Evolutionary conservation across 2,797 vertebrate species (phyloP).

Genomic region (Micromesistius poutassou): DNA sequence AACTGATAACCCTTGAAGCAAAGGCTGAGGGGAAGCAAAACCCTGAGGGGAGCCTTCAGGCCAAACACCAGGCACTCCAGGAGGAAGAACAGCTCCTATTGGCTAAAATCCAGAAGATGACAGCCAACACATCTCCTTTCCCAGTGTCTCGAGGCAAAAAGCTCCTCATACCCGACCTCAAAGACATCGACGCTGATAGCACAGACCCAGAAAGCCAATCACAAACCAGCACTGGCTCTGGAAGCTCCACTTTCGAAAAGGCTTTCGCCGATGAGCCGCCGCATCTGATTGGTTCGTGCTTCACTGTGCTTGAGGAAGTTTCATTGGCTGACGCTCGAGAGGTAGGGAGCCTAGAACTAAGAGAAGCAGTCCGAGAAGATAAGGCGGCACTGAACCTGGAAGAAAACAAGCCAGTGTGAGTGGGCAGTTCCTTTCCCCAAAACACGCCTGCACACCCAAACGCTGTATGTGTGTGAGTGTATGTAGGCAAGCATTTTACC

Average conservation of each 20-base stretch:
- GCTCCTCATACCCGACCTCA: slow-evolving; percentile 56
- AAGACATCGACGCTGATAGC: slow-evolving; percentile 51
- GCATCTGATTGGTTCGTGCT: not conserved
- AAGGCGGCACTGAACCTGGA: slow-evolving; percentile 14
- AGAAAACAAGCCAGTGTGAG: slow-evolving; percentile 65
- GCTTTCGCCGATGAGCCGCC: slow-evolving; percentile 14
- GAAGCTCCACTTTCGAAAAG: not conserved
- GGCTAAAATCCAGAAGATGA: slow-evolving; percentile 64
- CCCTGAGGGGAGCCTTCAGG: slow-evolving; percentile 3
- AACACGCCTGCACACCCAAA: not conserved
- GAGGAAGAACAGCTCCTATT: slow-evolving; percentile 66
- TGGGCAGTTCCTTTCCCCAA: slow-evolving; percentile 39
- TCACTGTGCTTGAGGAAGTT: slow-evolving; percentile 43
- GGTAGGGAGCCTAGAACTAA: slow-evolving; percentile 11
- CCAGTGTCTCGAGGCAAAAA: slow-evolving; percentile 51
- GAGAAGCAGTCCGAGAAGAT: slow-evolving; percentile 27
- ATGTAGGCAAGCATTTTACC: slow-evolving; percentile 2
- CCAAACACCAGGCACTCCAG: slow-evolving; percentile 46
- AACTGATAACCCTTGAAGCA: slow-evolving; percentile 1
- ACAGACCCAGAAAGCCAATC: slow-evolving; percentile 17
- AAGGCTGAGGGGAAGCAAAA: not conserved
- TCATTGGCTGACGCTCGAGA: slow-evolving; percentile 40
- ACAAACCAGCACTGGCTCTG: slow-evolving; percentile 9
- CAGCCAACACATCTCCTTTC: slow-evolving; percentile 43
- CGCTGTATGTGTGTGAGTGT: slow-evolving; percentile 16